Base-by-base conservation (phyloP, 2,888 invertebrate genomes). In the Nycteola revayana region DNA sequence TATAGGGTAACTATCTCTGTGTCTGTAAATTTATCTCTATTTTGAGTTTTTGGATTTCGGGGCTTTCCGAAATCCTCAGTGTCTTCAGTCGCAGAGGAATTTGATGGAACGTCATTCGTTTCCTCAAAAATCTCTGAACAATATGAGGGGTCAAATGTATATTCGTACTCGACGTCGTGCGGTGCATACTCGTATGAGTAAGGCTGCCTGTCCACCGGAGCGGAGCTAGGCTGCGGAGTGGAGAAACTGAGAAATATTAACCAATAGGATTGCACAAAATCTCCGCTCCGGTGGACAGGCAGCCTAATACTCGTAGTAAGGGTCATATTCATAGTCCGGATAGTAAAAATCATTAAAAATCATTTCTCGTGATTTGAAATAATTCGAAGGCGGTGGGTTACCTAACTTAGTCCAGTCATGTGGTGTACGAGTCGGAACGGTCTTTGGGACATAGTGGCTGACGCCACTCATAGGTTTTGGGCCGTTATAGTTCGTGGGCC, bases 1-100 rank as follows among this genome's bases (percentile, higher is more conserved):
- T 48, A 10, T 39, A 59, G 0, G 49, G 47, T 9, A 58, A 10
- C 14, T 57, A 49, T 14, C 51, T 25, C 21, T 50, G 41, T 0
- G 39, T 47, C 10, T 61, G 53, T 4, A 55, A 21, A 23, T 59
- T 52, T 4, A 59, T 7, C 23, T 58, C 57, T 58, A 54, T 57
- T 36, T 48, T 55, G 5, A 27, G 11, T 36, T 42, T 10, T 32
- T 11, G 33, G 28, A 36, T 9, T 18, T 42, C 25, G 29, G 9
- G 9, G 0, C 20, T 4, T 34, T 22, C 27, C 10, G 42, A 58
- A 57, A 60, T 56, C 51, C 36, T 34, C 38, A 31, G 7, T 40
- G 3, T 25, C 22, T 7, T 3, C 6, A 10, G 10, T 11, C 5
- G 17, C 14, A 9, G 11, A 24, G 1, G 14, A 8, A 21, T 6